phyloP scores from a whole-genome alignment of 2,113 vertebrate species.

The Tenrec ecaudatus region DNA sequence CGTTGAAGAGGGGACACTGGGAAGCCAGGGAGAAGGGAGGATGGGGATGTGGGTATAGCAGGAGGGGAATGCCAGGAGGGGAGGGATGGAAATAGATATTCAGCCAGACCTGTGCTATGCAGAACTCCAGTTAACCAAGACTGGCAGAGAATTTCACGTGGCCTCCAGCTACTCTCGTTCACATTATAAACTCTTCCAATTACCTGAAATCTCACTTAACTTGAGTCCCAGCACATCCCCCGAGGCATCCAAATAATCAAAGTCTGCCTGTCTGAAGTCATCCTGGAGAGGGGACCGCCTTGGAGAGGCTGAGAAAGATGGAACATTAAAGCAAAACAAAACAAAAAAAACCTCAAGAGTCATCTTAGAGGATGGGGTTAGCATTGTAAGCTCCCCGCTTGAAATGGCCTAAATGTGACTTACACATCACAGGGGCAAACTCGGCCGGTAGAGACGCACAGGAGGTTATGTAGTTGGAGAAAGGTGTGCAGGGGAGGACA shows the following conservation, averaged over 20 bases:
- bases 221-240: slow-evolving; percentile 75
- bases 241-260: slow-evolving; percentile 78
- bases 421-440: background rate
- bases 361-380: slow-evolving; percentile 59
- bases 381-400: slow-evolving; percentile 55
- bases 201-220: slow-evolving; percentile 82
- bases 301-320: slow-evolving; percentile 55
- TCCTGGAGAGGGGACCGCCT: slow-evolving; percentile 19
- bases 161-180: slow-evolving; percentile 76
- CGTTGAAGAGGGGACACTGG: background rate
- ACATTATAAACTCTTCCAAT: slow-evolving; percentile 82
- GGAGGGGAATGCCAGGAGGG: background rate
- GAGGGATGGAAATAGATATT: slow-evolving; percentile 59
- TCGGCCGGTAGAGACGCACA: background rate
- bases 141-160: slow-evolving; percentile 73
- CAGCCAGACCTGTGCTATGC: slow-evolving; percentile 55
- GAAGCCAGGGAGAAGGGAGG: background rate
- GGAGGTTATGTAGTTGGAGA: accelerated
- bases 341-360: background rate
- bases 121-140: slow-evolving; percentile 67
- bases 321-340: slow-evolving; percentile 54
- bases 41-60: background rate
- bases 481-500: accelerated
- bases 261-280: slow-evolving; percentile 76
- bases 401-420: slow-evolving; percentile 58